These are phyloP conservation scores for Panagrolaimus sp. DNA, from an alignment of 1,140 invertebrate genomes.

Conservation along the genomic window DNA sequence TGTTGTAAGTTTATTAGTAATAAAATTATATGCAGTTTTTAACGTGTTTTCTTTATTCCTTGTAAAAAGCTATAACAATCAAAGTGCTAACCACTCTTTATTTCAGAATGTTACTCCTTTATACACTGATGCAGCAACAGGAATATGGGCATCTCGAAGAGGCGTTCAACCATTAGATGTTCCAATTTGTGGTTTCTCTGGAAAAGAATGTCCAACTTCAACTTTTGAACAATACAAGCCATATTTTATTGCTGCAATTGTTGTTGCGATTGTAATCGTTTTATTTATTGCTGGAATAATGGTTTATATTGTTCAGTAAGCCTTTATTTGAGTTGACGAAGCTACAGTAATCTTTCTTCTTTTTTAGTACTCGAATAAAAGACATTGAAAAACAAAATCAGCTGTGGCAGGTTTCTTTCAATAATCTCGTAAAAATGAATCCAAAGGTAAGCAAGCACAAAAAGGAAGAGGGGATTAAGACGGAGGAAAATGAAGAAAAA, in stretches of 20 bases:
- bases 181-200: constrained; percentile 7
- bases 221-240: constrained; percentile 5
- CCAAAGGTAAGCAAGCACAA: not conserved
- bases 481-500: too few species aligned
- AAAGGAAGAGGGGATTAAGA: not conserved
- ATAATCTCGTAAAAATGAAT: constrained; percentile 15
- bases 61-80: too few species aligned
- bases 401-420: constrained; percentile 17
- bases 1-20: too few species aligned
- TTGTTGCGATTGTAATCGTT: not conserved
- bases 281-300: not conserved
- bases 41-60: too few species aligned
- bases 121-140: constrained; percentile 2
- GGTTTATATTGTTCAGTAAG: not conserved
- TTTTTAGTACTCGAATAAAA: constrained; percentile 19
- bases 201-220: not conserved
- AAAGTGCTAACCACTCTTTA: too few species aligned
- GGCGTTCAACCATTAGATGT: not conserved
- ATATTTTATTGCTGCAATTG: constrained; percentile 13
- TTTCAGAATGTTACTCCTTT: constrained; percentile 1
- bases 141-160: not conserved
- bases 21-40: too few species aligned
- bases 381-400: constrained; percentile 17
- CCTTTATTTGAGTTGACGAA: not conserved
- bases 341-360: not conserved